Evolutionary conservation across 2,888 invertebrate species (phyloP), one percentile per base, ranked within the genome.

Genomic region (Drosophila merina): DNA sequence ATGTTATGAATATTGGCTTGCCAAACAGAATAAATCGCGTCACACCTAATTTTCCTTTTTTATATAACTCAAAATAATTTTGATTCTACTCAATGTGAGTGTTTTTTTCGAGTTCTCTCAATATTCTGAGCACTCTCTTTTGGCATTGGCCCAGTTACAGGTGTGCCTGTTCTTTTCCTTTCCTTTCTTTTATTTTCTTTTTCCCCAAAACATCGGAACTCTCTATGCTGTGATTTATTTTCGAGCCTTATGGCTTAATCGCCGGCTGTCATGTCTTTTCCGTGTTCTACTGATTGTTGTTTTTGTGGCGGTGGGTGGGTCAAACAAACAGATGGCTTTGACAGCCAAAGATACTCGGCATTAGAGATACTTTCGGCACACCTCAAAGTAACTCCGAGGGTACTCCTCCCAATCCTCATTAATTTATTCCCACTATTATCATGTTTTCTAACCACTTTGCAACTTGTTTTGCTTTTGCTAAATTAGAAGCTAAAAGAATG

Each of bases 81-180:
- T 25, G 31, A 38, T 56, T 48, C 2, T 25, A 38, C 62, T 36
- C 50, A 44, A 14, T 25, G 36, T 48, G 10, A 20, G n/a, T 14
- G 44, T 12, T 45, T 12, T 55, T 52, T 47, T 56, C 14, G 14
- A 14, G 14, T 30, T 20, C 28, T 38, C 28, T 45, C 33, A 33
- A n/a, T 33, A 28, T 28, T 28, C 28, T 28, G 4, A 5, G 28
- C 36, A 0, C 36, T 36, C 36, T 36, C 12, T 38, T 38, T 47
- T 86, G 87, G 77, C 88, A 84, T 86, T 86, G 86, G 81, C 79
- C 72, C 78, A 76, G 71, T 76, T 85, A 87, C 88, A 85, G 87
- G 87, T 85, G 84, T 74, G 64, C 54, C 72, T 49, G 12, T 20
- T 20, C 20, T 20, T 20, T 20, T 20, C 28, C 28, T 28, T n/a